A percentile compares a stretch with the other conserved stretches of the same genome.
Conservation (phyloP, 1,140 invertebrate genomes). For the Drosophila bocqueti region DNA sequence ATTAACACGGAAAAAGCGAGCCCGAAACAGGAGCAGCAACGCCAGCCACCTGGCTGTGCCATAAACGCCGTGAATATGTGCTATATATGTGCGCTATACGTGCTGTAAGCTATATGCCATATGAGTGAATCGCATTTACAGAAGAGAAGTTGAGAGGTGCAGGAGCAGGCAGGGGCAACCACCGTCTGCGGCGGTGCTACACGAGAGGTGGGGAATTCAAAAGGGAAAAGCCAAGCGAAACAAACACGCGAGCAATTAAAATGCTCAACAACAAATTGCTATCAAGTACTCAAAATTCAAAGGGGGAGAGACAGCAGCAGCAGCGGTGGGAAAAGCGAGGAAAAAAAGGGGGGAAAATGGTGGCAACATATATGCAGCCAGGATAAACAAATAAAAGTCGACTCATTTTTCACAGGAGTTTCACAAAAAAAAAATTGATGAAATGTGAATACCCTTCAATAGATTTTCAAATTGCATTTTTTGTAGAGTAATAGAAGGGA, state of each 20-base stretch:
- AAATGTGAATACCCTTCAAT: background rate
- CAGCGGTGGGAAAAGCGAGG: background rate
- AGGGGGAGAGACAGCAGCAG: constrained; percentile 15
- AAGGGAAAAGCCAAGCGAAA: constrained; percentile 51
- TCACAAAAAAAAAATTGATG: constrained; percentile 4
- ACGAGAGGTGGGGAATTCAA: constrained; percentile 32
- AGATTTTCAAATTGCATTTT: background rate
- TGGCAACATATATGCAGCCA: background rate
- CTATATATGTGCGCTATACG: constrained; percentile 4
- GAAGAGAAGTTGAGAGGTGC: too few relatives aligned
- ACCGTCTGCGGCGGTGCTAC: constrained; percentile 27
- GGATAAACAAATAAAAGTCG: constrained; percentile 20
- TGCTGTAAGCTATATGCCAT: constrained; percentile 19
- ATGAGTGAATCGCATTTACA: constrained; percentile 47
- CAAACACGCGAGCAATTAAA: constrained; percentile 55
- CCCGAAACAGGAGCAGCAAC: constrained; percentile 30
- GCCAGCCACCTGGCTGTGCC: constrained; percentile 23
- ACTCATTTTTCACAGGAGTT: constrained; percentile 5
- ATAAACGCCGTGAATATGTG: constrained; percentile 28
- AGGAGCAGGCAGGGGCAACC: constrained; percentile 5
- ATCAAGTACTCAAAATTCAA: constrained; percentile 56
- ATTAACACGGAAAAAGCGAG: constrained; percentile 48
- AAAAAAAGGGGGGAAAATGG: background rate
- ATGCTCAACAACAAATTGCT: constrained; percentile 54
- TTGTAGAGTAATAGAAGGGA: background rate